These are phyloP conservation scores for Andrena bucephala DNA, from an alignment of 2,888 invertebrate genomes.

Conservation along the genomic window DNA sequence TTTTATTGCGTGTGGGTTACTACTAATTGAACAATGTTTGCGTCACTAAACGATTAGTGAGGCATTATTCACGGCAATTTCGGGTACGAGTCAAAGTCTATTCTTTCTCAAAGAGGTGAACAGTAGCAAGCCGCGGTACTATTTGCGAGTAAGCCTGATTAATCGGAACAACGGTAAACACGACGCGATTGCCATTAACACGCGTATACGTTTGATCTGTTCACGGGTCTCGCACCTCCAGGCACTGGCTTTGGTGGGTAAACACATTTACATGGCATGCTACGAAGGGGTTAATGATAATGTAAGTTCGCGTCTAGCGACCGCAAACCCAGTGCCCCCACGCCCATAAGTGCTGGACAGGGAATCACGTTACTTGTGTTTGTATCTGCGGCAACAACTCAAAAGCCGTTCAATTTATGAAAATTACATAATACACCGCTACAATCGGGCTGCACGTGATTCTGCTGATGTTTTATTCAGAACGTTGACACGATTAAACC, in stretches of 20 bases:
- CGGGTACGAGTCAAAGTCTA: not conserved
- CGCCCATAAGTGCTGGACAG: slow-evolving; percentile 32
- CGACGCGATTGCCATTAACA: slow-evolving; percentile 65
- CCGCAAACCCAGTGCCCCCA: slow-evolving; percentile 37
- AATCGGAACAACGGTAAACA: slow-evolving; percentile 69
- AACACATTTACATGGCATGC: slow-evolving; percentile 61
- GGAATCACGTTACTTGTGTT: slow-evolving; percentile 29
- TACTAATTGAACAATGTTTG: no score
- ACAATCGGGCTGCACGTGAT: not conserved
- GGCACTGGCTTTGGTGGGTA: slow-evolving; percentile 47
- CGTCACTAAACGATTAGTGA: no score
- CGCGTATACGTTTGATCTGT: slow-evolving; percentile 68
- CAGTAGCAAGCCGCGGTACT: slow-evolving; percentile 14
- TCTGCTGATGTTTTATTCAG: not conserved
- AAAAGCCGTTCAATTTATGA: slow-evolving; percentile 42
- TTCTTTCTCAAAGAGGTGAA: not conserved
- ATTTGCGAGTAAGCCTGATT: slow-evolving; percentile 62
- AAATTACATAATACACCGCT: slow-evolving; percentile 34
- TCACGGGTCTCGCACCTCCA: slow-evolving; percentile 49
- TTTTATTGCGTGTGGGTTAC: no score
- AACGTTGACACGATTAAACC: not conserved
- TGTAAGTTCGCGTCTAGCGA: slow-evolving; percentile 73
- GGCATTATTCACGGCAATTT: no score
- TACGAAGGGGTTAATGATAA: slow-evolving; percentile 73
- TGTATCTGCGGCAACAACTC: slow-evolving; percentile 61